Evolutionary conservation across 2,888 invertebrate species (phyloP).

Genomic region (Mystacides longicornis): DNA sequence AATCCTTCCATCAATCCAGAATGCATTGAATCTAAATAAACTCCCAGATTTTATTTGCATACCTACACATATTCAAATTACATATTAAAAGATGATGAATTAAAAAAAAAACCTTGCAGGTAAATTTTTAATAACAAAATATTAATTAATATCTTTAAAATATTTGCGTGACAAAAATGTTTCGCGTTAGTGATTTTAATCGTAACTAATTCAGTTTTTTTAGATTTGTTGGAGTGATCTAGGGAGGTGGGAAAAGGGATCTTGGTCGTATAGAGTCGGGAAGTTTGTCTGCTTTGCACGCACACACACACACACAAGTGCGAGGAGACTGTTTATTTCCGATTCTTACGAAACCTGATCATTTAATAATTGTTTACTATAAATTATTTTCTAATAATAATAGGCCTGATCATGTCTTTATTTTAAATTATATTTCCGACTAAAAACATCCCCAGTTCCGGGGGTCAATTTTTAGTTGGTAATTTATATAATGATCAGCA

Average conservation of each 20-base stretch:
- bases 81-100: not conserved
- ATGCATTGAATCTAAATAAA: slow-evolving; percentile 49
- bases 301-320: no score
- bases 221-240: not conserved
- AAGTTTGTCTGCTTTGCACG: no score
- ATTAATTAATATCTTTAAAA: not conserved
- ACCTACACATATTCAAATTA: not conserved
- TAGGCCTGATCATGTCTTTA: no score
- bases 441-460: not conserved
- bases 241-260: no score
- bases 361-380: not conserved
- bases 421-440: no score
- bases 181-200: not conserved
- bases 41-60: not conserved
- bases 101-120: not conserved
- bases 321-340: no score
- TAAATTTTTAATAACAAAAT: slow-evolving; percentile 1
- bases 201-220: no score
- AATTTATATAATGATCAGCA: not conserved
- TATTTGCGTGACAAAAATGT: not conserved
- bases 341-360: not conserved
- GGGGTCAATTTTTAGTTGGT: not conserved
- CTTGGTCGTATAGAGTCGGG: no score
- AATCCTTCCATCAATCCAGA: slow-evolving; percentile 39
- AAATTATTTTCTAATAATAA: not conserved